These are phyloP conservation scores for Sinosuthora webbiana DNA, from an alignment of 2,113 vertebrate genomes.

Conservation along the genomic window DNA sequence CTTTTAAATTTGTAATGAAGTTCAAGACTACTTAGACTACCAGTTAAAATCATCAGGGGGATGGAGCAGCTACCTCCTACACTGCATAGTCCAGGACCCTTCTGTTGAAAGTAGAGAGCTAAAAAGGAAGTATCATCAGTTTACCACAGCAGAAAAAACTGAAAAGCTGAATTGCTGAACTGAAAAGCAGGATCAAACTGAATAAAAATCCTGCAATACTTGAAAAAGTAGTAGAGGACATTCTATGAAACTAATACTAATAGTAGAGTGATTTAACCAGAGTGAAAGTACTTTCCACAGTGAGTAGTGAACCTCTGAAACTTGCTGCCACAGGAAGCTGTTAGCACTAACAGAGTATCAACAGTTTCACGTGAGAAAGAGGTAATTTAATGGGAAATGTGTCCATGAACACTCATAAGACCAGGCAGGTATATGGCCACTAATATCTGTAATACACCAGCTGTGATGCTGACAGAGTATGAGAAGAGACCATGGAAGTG, in stretches of 20 bases:
- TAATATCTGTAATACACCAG: neutral
- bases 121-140: neutral
- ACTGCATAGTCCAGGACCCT: neutral
- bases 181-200: neutral
- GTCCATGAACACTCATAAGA: neutral
- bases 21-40: neutral
- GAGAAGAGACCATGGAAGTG: neutral
- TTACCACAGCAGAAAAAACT: neutral
- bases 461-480: neutral
- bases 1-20: neutral
- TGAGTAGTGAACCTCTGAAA: neutral
- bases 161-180: neutral
- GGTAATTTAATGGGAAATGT: neutral
- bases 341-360: neutral
- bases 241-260: neutral
- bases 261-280: neutral
- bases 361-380: neutral
- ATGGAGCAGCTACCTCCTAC: neutral
- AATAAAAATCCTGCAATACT: neutral
- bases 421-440: neutral
- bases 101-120: neutral
- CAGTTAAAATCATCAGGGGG: neutral
- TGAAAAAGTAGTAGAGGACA: neutral
- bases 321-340: neutral
- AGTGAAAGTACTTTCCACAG: neutral